Conservation (phyloP, 2,797 vertebrate species). For the Cossypha dichroa region DNA sequence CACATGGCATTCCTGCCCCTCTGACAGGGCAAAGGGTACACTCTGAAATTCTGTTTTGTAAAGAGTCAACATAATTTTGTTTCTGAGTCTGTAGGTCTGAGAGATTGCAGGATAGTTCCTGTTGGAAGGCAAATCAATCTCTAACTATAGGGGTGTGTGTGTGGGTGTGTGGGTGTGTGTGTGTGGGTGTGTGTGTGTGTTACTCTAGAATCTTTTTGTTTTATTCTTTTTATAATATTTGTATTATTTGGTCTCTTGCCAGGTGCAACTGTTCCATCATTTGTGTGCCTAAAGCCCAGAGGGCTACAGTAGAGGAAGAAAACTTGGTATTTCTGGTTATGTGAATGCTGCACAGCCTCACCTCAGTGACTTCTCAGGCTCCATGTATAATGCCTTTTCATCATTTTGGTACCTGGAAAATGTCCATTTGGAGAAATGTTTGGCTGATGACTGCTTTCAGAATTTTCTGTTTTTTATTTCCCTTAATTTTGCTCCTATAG, state of each 20-base stretch:
- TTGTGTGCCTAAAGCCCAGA: neutral
- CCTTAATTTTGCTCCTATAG: neutral
- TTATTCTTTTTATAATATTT: neutral
- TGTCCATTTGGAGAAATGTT: neutral
- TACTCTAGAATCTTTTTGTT: neutral
- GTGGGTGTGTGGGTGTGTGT: no score
- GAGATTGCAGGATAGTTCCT: neutral
- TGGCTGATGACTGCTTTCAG: neutral
- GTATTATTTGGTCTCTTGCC: neutral
- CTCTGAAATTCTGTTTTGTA: neutral
- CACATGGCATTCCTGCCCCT: neutral
- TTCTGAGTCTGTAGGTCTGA: neutral
- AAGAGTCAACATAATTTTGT: neutral
- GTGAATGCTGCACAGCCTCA: neutral
- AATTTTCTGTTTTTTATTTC: neutral
- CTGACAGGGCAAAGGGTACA: neutral
- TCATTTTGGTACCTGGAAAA: neutral
- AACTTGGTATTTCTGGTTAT: neutral
- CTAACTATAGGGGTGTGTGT: neutral
- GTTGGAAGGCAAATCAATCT: neutral
- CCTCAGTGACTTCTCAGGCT: neutral
- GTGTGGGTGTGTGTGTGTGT: neutral
- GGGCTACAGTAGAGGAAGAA: neutral
- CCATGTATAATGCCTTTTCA: neutral
- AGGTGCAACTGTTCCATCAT: neutral